Percentiles rank a stretch among this genome's conserved stretches.
These are phyloP conservation scores for Drosophila nr. medialis DNA, from an alignment of 2,888 invertebrate genomes.

Conservation along the genomic window DNA sequence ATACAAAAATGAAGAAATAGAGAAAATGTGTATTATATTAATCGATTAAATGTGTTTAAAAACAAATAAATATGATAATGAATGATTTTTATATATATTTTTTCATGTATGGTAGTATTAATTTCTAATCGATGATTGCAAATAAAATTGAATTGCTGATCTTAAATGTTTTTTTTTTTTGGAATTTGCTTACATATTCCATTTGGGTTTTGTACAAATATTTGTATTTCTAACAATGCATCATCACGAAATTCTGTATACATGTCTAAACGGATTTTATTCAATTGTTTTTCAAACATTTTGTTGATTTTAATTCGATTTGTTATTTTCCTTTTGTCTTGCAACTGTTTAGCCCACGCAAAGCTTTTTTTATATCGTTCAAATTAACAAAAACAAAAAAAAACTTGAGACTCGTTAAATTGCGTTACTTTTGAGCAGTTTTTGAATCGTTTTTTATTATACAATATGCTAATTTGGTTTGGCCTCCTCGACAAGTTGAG, in stretches of 20 bases:
- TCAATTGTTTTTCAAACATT: slow-evolving; percentile 9
- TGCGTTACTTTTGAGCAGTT: slow-evolving; percentile 15
- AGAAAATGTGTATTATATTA: background rate
- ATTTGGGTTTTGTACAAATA: background rate
- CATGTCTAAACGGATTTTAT: background rate
- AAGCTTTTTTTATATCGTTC: slow-evolving; percentile 32
- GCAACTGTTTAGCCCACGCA: slow-evolving; percentile 42
- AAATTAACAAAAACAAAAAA: slow-evolving; percentile 8
- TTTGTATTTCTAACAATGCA: slow-evolving; percentile 17
- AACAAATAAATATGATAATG: background rate
- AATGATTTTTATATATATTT: background rate
- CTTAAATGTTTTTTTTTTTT: background rate
- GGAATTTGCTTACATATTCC: background rate
- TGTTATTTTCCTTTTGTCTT: slow-evolving; percentile 2
- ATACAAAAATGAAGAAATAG: background rate
- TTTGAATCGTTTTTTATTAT: slow-evolving; percentile 15
- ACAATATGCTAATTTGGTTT: slow-evolving; percentile 66
- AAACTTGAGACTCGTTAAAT: slow-evolving; percentile 6
- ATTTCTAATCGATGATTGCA: background rate
- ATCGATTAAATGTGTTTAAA: background rate
- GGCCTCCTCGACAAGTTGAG: slow-evolving; percentile 32
- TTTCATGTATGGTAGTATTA: background rate
- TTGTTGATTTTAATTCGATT: slow-evolving; percentile 4
- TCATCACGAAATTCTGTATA: slow-evolving; percentile 1
- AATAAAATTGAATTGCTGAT: background rate